Conservation (phyloP, 2,113 vertebrate genomes). For the Oryctolagus cuniculus region DNA sequence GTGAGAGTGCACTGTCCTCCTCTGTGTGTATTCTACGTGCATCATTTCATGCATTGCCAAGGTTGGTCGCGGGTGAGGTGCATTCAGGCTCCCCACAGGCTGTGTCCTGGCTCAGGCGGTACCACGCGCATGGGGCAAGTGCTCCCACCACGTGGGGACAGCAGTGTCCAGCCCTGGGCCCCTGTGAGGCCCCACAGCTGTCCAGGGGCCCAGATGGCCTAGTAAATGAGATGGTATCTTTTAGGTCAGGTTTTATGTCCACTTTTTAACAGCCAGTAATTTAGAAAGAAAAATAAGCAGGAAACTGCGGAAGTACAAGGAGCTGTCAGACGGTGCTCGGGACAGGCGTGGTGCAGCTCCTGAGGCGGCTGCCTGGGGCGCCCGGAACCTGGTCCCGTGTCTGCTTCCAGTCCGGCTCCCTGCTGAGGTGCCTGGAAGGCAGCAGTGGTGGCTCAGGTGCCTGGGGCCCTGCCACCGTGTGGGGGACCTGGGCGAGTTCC, state of each 20-base stretch:
- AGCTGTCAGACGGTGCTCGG: background rate
- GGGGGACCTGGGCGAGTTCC: too few relatives aligned
- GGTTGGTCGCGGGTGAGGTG: background rate
- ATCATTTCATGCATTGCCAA: background rate
- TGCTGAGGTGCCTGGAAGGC: too few relatives aligned
- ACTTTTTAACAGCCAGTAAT: background rate
- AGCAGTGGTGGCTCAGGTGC: too few relatives aligned
- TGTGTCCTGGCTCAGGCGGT: too few relatives aligned
- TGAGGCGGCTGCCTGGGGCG: too few relatives aligned
- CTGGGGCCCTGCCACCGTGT: too few relatives aligned
- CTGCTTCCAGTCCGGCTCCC: too few relatives aligned
- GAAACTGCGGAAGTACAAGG: background rate
- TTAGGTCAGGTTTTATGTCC: too few relatives aligned
- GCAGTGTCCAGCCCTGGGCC: background rate
- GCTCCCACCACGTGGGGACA: background rate
- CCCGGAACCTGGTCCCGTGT: too few relatives aligned
- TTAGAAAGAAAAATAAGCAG: background rate
- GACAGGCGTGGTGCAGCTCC: too few relatives aligned
- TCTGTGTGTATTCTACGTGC: background rate
- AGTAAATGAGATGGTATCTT: background rate
- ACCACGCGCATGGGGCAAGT: too few relatives aligned
- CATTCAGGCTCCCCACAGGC: accelerated
- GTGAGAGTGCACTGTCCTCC: too few relatives aligned
- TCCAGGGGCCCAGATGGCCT: background rate
- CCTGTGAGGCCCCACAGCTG: accelerated